Evolutionary conservation across 2,888 invertebrate genomes (phyloP).

Genomic region (Troides aeacus): DNA sequence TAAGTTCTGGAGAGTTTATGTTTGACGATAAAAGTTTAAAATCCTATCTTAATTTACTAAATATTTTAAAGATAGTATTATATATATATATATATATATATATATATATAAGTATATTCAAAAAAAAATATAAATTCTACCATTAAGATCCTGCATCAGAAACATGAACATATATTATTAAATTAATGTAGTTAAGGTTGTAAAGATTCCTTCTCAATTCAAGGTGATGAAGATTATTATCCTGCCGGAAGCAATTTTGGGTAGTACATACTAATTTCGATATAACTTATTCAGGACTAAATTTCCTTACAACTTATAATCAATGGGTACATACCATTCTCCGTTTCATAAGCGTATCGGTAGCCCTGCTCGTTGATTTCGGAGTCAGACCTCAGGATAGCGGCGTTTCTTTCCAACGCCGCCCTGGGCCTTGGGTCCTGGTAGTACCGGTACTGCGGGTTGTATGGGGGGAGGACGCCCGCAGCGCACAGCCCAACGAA

Average conservation of each 20-base stretch:
- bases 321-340: slow-evolving; percentile 70
- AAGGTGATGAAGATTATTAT: too few species aligned
- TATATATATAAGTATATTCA: not conserved
- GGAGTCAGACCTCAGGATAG: slow-evolving; percentile 59
- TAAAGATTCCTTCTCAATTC: too few species aligned
- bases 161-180: too few species aligned
- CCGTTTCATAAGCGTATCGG: slow-evolving; percentile 80
- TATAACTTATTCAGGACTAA: too few species aligned
- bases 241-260: too few species aligned
- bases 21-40: too few species aligned
- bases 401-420: slow-evolving; percentile 57
- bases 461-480: slow-evolving; percentile 47
- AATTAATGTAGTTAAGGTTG: too few species aligned
- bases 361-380: slow-evolving; percentile 66
- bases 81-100: not conserved
- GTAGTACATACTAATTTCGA: too few species aligned
- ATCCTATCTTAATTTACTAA: not conserved
- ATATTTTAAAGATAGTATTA: not conserved
- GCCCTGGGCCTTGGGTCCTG: slow-evolving; percentile 55
- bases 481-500: slow-evolving; percentile 58
- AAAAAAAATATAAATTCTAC: not conserved
- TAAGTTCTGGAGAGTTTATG: too few species aligned
- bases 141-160: too few species aligned
- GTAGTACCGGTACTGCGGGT: slow-evolving; percentile 52
- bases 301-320: too few species aligned